Evolutionary conservation across 2,888 invertebrate genomes (phyloP), one percentile per base, ranked within the genome.

Genomic region (Dorcus hopei): DNA sequence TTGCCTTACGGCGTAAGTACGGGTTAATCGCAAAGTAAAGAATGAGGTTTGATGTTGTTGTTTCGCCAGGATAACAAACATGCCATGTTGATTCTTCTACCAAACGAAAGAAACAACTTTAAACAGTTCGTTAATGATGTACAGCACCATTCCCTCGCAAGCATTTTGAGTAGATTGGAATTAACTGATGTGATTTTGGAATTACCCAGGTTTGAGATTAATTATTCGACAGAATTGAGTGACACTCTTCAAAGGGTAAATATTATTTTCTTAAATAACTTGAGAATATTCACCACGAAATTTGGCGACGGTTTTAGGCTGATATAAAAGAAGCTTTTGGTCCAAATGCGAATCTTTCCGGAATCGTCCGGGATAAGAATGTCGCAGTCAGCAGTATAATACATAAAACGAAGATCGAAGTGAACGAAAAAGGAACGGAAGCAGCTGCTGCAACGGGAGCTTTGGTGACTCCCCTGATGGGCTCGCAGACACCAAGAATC

Each of bases 1-100:
- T 73, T 92, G 56, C 90, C 90, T n/a, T 92, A 91, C 68, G 83
- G 87, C 75, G 90, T 90, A 78, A 80, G 80, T 73, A 52, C 14
- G 19, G 19, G 9, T 41, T 41, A 11, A 33, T 7, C 5, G 26
- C 1, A 33, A 33, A 33, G 26, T 33, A 33, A 33, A 33, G 7
- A 33, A 33, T 6, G 26, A 33, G 23, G 33, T 50, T 19, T 4
- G 39, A 49, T 52, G n/a, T n/a, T 49, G 11, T 57, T 38, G 14
- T 26, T 52, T 70, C 79, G 26, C 14, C 75, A 88, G 88, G 85
- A 83, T 65, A 79, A 77, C 0, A 81, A 81, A 58, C 84, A 85
- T 65, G 84, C 86, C 0, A 86, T 88, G 87, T 67, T 88, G 45
- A 71, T 87, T 9, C 63, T 89, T 3, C 77, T 88, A 6, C 88